Percentiles rank a stretch among this genome's conserved stretches.
Evolutionary conservation across 2,797 vertebrate genomes (phyloP).

Genomic region (Pipistrellus pipistrellus): DNA sequence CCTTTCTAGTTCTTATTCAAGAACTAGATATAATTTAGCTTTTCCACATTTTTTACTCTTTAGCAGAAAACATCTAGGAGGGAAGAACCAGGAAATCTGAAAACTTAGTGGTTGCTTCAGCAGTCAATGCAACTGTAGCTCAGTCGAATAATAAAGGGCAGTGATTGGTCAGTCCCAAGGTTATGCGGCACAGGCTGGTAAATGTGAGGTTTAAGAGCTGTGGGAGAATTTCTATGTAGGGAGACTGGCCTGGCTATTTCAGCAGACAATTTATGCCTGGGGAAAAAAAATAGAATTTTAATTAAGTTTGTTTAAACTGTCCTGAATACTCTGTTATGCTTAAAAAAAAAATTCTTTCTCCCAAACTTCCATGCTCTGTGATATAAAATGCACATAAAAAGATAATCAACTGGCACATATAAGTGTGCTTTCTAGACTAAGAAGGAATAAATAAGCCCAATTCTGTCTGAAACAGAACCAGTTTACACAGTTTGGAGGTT

Average conservation of each 20-base stretch:
- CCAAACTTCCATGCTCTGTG: background rate
- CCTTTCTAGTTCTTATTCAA: background rate
- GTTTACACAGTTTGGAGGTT: background rate
- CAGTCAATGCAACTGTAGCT: background rate
- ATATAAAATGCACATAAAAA: background rate
- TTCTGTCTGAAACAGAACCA: background rate
- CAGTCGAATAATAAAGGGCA: background rate
- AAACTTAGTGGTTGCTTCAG: background rate
- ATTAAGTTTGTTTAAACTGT: conserved; percentile 39
- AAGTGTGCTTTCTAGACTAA: background rate
- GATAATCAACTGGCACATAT: background rate
- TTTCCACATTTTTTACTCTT: conserved; percentile 24
- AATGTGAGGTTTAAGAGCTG: background rate
- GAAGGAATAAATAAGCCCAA: background rate
- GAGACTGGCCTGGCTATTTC: background rate
- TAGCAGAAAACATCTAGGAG: conserved; percentile 6
- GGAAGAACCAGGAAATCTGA: background rate
- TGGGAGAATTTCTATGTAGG: background rate
- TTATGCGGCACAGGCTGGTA: background rate
- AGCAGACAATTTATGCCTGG: background rate
- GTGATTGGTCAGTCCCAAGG: background rate
- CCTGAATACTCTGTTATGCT: background rate
- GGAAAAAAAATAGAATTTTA: conserved; percentile 15
- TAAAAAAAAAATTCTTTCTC: background rate
- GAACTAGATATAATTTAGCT: background rate